Evolutionary conservation across 2,888 invertebrate species (phyloP), one percentile per base, ranked within the genome.

Genomic region (Hofmannophila pseudospretella): DNA sequence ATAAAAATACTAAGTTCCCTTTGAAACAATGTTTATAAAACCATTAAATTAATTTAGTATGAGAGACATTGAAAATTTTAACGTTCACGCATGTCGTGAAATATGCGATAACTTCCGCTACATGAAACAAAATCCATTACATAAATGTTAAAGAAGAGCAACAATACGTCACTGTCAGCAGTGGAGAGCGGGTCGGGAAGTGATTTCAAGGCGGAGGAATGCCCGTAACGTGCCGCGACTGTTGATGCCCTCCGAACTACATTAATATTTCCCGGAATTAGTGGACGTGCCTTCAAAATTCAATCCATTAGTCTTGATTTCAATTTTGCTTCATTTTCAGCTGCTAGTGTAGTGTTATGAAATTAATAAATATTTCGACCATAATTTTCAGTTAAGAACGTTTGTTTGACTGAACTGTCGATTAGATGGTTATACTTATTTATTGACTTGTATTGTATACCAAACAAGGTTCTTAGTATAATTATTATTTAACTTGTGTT

Each of bases 121-220:
- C 75, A 79, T 78, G 73, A 72, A 81, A 75, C 75, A 75, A 74
- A 80, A 80, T 80, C 79, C 79, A 80, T 84, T 81, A 79, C 68
- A 73, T 75, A 74, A 82, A 81, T 77, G 81, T 81, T 73, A 73
- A 80, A 81, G 78, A 78, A 75, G 77, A 75, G 77, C 61, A 67
- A 78, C 79, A 77, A 84, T 82, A 75, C 75, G 81, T 85, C 84
- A 81, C 76, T 84, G 82, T 82, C 84, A 71, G 60, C 43, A 54
- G 58, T 49, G 58, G 57, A 62, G 67, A 67, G 67, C 65, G 70
- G 70, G 68, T 64, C 66, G 79, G 73, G 76, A 82, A 85, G 85
- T 84, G 84, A 84, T 84, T 85, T 72, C 77, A 70, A 71, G 72
- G 72, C 74, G 73, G 67, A 79, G 73, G 67, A 79, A 80, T 78